Conservation (phyloP, 2,113 vertebrate species). For the Myxocyprinus asiaticus region DNA sequence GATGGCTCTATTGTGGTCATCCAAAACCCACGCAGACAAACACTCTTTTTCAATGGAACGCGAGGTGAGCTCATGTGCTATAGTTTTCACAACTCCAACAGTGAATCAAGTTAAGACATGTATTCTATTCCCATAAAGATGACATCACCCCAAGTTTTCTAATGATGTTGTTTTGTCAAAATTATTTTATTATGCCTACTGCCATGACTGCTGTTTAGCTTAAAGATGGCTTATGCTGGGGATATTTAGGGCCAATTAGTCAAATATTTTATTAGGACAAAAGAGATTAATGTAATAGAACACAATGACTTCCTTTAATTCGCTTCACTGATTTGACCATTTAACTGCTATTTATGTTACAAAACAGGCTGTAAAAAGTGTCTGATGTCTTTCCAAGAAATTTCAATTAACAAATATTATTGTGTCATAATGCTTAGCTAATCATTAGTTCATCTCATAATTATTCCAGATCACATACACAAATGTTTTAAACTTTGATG, state of each 20-base stretch:
- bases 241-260: not conserved
- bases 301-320: not conserved
- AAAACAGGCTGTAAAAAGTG: not conserved
- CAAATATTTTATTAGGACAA: not conserved
- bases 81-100: too few species aligned
- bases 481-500: too few species aligned
- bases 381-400: too few species aligned
- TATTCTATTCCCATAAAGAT: not conserved
- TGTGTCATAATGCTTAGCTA: not conserved
- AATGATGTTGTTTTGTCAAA: not conserved
- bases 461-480: too few species aligned
- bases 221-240: not conserved
- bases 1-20: slow-evolving; percentile 93
- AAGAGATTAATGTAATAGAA: not conserved
- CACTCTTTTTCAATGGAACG: slow-evolving; percentile 92
- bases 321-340: not conserved
- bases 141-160: not conserved
- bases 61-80: slow-evolving; percentile 72
- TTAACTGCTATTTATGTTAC: not conserved
- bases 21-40: slow-evolving; percentile 90
- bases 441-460: not conserved
- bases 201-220: not conserved
- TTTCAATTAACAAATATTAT: too few species aligned
- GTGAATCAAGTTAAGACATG: not conserved
- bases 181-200: not conserved